phyloP scores from a whole-genome alignment of 2,797 vertebrate species.

The Gymnothorax reevesii region DNA sequence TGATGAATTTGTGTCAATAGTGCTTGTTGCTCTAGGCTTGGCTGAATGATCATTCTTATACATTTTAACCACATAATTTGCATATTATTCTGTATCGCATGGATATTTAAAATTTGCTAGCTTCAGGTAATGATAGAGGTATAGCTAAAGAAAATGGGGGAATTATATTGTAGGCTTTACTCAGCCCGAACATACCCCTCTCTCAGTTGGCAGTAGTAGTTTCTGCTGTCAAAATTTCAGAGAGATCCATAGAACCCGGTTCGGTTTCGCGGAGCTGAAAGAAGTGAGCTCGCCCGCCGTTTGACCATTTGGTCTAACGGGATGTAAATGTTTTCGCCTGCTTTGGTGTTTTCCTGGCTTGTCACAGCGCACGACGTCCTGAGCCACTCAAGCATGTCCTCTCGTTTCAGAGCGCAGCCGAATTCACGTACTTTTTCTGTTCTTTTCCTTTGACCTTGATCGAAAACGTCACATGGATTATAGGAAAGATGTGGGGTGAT shows the following conservation, averaged over 20 bases:
- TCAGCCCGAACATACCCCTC: background rate
- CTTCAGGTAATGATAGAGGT: background rate
- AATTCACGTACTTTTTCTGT: background rate
- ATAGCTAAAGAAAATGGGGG: background rate
- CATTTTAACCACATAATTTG: background rate
- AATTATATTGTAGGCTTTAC: background rate
- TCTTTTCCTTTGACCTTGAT: too few relatives aligned
- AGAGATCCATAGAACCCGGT: background rate
- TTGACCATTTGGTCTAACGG: too few relatives aligned
- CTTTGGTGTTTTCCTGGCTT: background rate
- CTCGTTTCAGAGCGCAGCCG: background rate
- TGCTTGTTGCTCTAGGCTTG: background rate
- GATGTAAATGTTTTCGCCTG: background rate
- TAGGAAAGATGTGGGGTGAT: too few relatives aligned
- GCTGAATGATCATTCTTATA: background rate
- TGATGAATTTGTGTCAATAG: background rate
- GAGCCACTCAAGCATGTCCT: background rate
- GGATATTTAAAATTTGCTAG: background rate
- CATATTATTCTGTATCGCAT: background rate
- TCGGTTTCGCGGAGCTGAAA: background rate
- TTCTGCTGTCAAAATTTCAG: background rate
- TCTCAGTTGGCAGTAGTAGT: background rate
- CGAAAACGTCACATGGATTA: too few relatives aligned
- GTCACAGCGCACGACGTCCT: background rate
- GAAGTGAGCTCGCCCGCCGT: too few relatives aligned